Evolutionary conservation across 2,797 vertebrate genomes (phyloP).

Genomic region (Rallus crepitans): DNA sequence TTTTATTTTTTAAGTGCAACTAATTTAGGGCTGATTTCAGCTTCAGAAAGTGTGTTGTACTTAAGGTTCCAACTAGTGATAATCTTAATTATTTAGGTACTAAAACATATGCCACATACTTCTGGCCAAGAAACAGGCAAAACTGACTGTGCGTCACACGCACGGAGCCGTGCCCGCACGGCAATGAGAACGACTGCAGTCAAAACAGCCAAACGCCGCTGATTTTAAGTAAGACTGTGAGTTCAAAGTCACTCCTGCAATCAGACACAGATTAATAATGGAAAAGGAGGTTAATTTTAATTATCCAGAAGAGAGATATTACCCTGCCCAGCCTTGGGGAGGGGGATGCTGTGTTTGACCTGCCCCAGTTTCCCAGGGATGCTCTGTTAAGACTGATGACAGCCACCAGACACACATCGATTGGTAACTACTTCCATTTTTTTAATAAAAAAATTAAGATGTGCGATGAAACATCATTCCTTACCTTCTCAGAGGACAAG

Average conservation of each 20-base stretch:
- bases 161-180: accelerated
- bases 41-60: neutral
- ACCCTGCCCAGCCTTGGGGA: neutral
- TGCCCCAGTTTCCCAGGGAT: neutral
- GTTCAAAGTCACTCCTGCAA: neutral
- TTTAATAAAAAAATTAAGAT: neutral
- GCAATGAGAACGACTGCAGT: neutral
- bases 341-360: neutral
- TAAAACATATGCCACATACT: neutral
- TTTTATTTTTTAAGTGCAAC: neutral
- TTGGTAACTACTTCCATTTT: accelerated
- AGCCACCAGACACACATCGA: accelerated
- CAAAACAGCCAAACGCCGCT: neutral
- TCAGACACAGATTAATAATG: neutral
- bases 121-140: neutral
- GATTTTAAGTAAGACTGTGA: neutral
- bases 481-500: neutral
- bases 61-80: neutral
- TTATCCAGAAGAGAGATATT: neutral
- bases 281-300: neutral
- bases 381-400: neutral
- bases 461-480: neutral
- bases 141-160: accelerated
- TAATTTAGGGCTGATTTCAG: neutral
- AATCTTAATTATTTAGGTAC: neutral